These are phyloP conservation scores for Mus pahari DNA, from an alignment of 2,113 vertebrate genomes.

Conservation along the genomic window DNA sequence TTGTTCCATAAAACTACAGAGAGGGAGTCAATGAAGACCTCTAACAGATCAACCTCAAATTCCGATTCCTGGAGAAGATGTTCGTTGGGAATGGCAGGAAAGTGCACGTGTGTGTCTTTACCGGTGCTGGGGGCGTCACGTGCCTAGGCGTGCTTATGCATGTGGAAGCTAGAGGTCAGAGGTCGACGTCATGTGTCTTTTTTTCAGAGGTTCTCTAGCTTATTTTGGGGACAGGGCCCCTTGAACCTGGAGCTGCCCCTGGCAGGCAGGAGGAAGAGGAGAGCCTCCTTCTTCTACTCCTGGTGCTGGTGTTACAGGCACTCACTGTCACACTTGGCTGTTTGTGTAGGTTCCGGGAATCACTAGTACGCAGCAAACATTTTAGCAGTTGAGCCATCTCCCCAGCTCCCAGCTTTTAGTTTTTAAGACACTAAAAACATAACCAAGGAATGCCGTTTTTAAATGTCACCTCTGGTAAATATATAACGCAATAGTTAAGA, in stretches of 20 bases:
- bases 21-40: not conserved
- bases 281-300: too few species aligned
- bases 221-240: not conserved
- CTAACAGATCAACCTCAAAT: conserved; percentile 20
- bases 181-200: not conserved
- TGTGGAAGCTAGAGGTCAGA: not conserved
- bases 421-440: conserved; percentile 42
- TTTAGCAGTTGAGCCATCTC: not conserved
- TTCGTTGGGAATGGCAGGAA: not conserved
- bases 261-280: too few species aligned
- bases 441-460: not conserved
- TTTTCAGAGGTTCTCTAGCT: not conserved
- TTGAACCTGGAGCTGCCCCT: not conserved
- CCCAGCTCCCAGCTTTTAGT: not conserved
- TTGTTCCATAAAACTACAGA: conserved; percentile 23
- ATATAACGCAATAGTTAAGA: not conserved
- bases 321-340: not conserved
- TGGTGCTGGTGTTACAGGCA: too few species aligned
- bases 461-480: not conserved
- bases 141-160: not conserved
- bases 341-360: not conserved
- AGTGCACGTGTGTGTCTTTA: not conserved
- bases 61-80: conserved; percentile 13
- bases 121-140: not conserved
- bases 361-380: not conserved